A percentile compares a stretch with the other conserved stretches of the same genome.
phyloP scores from a whole-genome alignment of 2,888 invertebrate genomes.

The Corbicula japonica region DNA sequence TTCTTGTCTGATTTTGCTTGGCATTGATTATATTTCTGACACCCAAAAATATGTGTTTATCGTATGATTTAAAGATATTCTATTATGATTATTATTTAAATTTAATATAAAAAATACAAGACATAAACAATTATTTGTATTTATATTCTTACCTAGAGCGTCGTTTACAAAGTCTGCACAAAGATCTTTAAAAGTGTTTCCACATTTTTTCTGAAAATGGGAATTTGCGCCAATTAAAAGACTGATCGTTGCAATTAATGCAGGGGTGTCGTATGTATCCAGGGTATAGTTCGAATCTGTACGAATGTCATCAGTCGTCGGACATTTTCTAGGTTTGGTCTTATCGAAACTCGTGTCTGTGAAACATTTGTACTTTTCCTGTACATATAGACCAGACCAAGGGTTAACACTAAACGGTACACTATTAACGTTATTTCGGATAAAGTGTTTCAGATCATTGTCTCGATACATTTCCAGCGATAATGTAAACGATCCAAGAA shows the following conservation, averaged over 20 bases:
- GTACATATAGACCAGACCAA: no score
- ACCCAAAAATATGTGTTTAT: no score
- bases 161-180: conserved; percentile 32
- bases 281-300: not conserved
- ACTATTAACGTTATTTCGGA: not conserved
- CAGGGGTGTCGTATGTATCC: conserved; percentile 28
- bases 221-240: conserved; percentile 30
- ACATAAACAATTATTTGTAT: no score
- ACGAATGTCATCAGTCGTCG: not conserved
- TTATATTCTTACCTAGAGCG: conserved; percentile 36
- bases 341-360: conserved; percentile 44
- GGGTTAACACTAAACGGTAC: conserved; percentile 28
- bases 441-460: conserved; percentile 4
- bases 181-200: conserved; percentile 6
- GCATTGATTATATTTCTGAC: no score
- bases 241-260: conserved; percentile 29
- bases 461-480: conserved; percentile 38
- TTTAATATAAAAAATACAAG: no score
- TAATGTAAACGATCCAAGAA: conserved; percentile 46
- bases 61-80: no score
- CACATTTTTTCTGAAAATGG: conserved; percentile 14
- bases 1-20: no score
- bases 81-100: no score
- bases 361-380: no score
- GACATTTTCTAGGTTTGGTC: conserved; percentile 4